phyloP scores from a whole-genome alignment of 2,888 invertebrate species.

The Cynaeus angustus region DNA sequence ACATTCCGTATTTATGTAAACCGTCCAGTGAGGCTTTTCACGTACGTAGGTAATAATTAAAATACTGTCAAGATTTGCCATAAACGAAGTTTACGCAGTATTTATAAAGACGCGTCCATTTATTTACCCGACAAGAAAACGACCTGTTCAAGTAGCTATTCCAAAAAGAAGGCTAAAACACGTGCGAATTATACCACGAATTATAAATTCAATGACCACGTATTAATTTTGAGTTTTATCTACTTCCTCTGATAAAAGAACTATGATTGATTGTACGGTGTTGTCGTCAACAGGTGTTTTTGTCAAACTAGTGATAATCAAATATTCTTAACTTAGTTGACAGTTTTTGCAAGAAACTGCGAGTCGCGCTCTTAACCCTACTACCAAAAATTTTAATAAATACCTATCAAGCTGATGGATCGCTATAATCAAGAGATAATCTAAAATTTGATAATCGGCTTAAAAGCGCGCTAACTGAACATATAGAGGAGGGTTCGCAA shows the following conservation, averaged over 20 bases:
- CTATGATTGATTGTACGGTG: background rate
- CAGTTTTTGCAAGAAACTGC: too few species aligned
- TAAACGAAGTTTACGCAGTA: constrained; percentile 58
- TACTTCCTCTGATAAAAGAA: background rate
- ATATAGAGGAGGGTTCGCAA: constrained; percentile 50
- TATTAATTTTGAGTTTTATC: background rate
- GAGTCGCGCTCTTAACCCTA: too few species aligned
- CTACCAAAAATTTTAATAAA: background rate
- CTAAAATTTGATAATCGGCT: constrained; percentile 66
- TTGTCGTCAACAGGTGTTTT: too few species aligned
- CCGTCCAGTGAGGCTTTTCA: constrained; percentile 53
- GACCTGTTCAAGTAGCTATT: constrained; percentile 16
- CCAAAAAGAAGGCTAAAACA: constrained; percentile 1
- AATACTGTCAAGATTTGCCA: constrained; percentile 56
- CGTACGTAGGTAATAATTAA: constrained; percentile 56
- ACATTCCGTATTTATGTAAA: constrained; percentile 57
- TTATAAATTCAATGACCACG: background rate
- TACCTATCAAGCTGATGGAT: constrained; percentile 57
- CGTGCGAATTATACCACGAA: background rate
- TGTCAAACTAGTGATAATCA: too few species aligned
- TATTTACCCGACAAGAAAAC: constrained; percentile 26
- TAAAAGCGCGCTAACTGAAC: constrained; percentile 61
- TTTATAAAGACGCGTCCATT: constrained; percentile 40
- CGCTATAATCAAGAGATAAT: constrained; percentile 58
- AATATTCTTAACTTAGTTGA: too few species aligned